These are phyloP conservation scores for Kobus ellipsiprymnus DNA, from an alignment of 2,113 vertebrate genomes.

Conservation along the genomic window DNA sequence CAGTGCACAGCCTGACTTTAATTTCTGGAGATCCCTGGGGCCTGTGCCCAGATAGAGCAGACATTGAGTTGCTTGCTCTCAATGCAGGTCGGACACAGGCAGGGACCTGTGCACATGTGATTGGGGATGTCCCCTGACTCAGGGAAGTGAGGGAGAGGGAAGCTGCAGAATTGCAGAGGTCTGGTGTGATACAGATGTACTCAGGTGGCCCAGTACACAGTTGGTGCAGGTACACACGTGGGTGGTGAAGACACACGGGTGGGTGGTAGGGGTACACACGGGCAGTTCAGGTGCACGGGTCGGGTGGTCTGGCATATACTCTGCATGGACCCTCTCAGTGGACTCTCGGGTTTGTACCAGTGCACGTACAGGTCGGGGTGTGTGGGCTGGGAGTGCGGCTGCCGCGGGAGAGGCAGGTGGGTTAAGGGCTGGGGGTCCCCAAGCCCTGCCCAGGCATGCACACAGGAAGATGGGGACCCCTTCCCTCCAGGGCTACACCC, in stretches of 20 bases:
- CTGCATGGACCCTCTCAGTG: neutral
- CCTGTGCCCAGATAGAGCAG: neutral
- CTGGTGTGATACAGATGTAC: neutral
- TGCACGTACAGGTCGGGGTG: too few relatives aligned
- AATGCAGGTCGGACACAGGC: fast-evolving
- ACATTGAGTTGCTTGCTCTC: neutral
- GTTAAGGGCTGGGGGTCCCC: neutral
- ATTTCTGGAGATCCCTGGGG: neutral
- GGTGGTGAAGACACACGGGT: neutral
- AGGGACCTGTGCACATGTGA: neutral
- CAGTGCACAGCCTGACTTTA: fast-evolving
- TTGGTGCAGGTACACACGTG: neutral
- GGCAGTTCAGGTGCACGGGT: neutral
- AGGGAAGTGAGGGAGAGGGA: too few relatives aligned
- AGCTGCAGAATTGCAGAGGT: neutral
- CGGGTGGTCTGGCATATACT: fast-evolving
- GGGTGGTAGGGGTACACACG: fast-evolving
- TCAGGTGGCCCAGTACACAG: neutral
- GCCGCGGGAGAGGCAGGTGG: neutral
- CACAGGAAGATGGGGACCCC: too few relatives aligned
- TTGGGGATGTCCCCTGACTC: neutral
- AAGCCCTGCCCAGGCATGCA: fast-evolving
- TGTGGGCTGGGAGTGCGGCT: too few relatives aligned
- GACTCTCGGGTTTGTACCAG: neutral
- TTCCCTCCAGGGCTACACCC: too few relatives aligned